Conservation (phyloP, 2,888 invertebrate genomes). For the Blastobasis adustella region DNA sequence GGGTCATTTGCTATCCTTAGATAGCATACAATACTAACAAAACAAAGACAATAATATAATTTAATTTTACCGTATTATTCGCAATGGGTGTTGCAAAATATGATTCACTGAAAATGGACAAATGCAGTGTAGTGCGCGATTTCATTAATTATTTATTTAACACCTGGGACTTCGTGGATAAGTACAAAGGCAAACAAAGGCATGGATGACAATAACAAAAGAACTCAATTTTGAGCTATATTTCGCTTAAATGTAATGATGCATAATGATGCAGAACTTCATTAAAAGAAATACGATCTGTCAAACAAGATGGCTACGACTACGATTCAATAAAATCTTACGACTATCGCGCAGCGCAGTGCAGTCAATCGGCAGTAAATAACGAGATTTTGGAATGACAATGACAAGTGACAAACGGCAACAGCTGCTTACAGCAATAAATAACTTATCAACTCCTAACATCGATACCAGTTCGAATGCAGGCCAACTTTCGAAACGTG, state of each 20-base stretch:
- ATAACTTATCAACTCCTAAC: constrained; percentile 33
- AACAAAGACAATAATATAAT: constrained; percentile 10
- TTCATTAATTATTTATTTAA: constrained; percentile 3
- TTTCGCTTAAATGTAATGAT: no score
- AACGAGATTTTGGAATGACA: constrained; percentile 13
- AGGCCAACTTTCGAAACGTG: constrained; percentile 18
- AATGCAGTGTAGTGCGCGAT: constrained; percentile 16
- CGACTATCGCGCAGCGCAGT: no score
- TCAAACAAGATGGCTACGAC: no score
- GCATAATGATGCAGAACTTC: no score
- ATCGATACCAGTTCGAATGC: constrained; percentile 35
- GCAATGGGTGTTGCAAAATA: constrained; percentile 11
- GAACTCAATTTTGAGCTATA: no score
- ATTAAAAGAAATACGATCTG: no score
- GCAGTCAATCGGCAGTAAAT: no score
- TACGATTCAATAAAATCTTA: no score
- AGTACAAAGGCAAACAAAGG: no score
- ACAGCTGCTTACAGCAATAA: constrained; percentile 36
- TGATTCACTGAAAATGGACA: constrained; percentile 22
- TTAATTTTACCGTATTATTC: constrained; percentile 15
- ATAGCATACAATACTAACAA: constrained; percentile 23
- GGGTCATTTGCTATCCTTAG: constrained; percentile 28
- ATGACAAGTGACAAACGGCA: constrained; percentile 23
- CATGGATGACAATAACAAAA: no score
- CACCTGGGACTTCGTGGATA: no score